A percentile compares a stretch with the other conserved stretches of the same genome.
Evolutionary conservation across 2,888 invertebrate genomes (phyloP).

Genomic region (Zaprionus bogoriensis): DNA sequence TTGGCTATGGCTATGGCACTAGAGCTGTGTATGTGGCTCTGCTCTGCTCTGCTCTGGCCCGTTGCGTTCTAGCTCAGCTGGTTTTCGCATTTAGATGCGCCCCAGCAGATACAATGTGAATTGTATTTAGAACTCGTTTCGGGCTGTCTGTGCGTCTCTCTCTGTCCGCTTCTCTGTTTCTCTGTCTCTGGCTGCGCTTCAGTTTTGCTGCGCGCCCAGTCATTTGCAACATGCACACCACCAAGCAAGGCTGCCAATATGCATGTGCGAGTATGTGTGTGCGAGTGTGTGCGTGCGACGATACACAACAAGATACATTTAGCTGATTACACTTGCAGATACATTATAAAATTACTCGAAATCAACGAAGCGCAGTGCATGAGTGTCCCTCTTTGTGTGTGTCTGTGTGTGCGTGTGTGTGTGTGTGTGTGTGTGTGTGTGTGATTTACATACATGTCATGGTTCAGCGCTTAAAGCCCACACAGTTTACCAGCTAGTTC

Average conservation of each 20-base stretch:
- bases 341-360: constrained; percentile 63
- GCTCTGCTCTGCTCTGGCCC: not conserved
- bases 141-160: not conserved
- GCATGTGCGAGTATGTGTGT: constrained; percentile 41
- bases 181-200: not conserved
- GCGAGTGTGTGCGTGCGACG: constrained; percentile 21
- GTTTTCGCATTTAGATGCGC: constrained; percentile 65
- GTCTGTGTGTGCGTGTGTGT: not conserved
- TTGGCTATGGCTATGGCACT: not conserved
- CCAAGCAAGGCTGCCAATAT: constrained; percentile 29
- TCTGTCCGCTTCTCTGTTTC: not conserved
- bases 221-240: constrained; percentile 75
- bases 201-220: constrained; percentile 63
- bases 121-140: constrained; percentile 72
- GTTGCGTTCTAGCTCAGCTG: constrained; percentile 72
- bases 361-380: constrained; percentile 64
- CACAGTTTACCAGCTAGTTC: constrained; percentile 11
- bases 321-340: constrained; percentile 72
- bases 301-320: constrained; percentile 48
- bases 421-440: not conserved
- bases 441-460: constrained; percentile 53
- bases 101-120: constrained; percentile 46
- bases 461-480: constrained; percentile 53
- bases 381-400: not conserved
- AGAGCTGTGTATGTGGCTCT: not conserved